Conservation (phyloP, 2,888 invertebrate species). For the Myathropa florea region DNA sequence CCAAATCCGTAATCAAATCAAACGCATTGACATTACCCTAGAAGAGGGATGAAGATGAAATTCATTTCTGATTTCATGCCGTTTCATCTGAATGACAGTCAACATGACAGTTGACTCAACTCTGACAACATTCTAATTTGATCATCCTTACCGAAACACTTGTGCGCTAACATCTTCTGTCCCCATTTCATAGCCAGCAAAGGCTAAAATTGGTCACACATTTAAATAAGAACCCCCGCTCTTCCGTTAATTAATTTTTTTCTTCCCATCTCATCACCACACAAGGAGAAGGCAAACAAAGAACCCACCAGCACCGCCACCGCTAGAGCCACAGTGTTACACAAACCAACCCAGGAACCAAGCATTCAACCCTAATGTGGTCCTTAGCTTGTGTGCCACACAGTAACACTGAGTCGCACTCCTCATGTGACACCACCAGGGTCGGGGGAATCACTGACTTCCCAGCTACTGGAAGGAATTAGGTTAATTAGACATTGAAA, state of each 20-base stretch:
- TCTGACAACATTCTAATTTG: background rate
- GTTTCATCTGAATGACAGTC: background rate
- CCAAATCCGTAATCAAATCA: too few relatives aligned
- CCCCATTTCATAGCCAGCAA: background rate
- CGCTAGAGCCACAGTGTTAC: background rate
- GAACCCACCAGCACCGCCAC: background rate
- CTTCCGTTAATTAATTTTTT: slow-evolving; percentile 17
- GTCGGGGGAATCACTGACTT: slow-evolving; percentile 34
- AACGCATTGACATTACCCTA: too few relatives aligned
- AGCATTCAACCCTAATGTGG: slow-evolving; percentile 53
- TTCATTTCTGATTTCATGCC: background rate
- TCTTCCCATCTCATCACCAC: background rate
- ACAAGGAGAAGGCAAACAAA: background rate
- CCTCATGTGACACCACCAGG: slow-evolving; percentile 6
- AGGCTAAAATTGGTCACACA: background rate
- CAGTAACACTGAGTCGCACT: slow-evolving; percentile 7
- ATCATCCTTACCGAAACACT: background rate
- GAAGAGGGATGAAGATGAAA: too few relatives aligned
- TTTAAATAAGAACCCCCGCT: background rate
- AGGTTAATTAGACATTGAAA: slow-evolving; percentile 70
- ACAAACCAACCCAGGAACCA: slow-evolving; percentile 30
- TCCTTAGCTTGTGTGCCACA: slow-evolving; percentile 28
- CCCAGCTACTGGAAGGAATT: slow-evolving; percentile 61
- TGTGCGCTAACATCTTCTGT: background rate
- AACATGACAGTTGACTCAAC: background rate